These are phyloP conservation scores for Heliothis virescens DNA, from an alignment of 1,140 invertebrate species.

Conservation along the genomic window DNA sequence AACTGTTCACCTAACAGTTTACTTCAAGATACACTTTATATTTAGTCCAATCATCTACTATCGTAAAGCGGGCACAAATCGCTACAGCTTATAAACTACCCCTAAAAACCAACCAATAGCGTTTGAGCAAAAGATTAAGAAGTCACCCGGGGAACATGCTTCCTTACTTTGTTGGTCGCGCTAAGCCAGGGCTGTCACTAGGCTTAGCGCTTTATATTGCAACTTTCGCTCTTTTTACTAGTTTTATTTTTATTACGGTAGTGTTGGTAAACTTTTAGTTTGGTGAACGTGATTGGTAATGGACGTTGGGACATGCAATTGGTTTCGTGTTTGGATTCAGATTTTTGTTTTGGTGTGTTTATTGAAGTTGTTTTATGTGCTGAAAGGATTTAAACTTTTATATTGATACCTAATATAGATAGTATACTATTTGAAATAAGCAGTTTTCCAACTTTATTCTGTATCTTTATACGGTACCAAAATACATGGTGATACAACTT, in stretches of 20 bases:
- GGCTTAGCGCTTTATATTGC: constrained; percentile 7
- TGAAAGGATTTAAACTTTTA: too few species aligned
- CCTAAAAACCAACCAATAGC: constrained; percentile 46
- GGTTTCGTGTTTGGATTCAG: not conserved
- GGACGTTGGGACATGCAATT: not conserved
- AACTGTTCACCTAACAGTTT: too few species aligned
- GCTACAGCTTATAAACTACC: constrained; percentile 20
- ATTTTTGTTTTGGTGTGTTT: not conserved
- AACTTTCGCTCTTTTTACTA: constrained; percentile 16
- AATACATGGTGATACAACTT: not conserved
- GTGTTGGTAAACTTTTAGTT: constrained; percentile 14
- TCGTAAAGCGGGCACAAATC: not conserved
- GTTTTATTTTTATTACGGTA: constrained; percentile 17
- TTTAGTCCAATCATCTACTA: not conserved
- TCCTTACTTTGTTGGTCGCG: constrained; percentile 61
- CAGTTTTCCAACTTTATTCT: too few species aligned
- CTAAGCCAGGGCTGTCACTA: constrained; percentile 54
- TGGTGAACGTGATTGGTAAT: not conserved
- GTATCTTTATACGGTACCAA: too few species aligned
- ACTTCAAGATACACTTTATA: not conserved
- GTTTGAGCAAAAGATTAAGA: constrained; percentile 62
- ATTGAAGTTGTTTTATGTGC: not conserved
- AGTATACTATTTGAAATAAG: too few species aligned
- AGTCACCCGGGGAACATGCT: constrained; percentile 63
- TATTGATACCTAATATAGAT: too few species aligned